Evolutionary conservation across 2,113 vertebrate genomes (phyloP).

Genomic region (Semnornis frantzii): DNA sequence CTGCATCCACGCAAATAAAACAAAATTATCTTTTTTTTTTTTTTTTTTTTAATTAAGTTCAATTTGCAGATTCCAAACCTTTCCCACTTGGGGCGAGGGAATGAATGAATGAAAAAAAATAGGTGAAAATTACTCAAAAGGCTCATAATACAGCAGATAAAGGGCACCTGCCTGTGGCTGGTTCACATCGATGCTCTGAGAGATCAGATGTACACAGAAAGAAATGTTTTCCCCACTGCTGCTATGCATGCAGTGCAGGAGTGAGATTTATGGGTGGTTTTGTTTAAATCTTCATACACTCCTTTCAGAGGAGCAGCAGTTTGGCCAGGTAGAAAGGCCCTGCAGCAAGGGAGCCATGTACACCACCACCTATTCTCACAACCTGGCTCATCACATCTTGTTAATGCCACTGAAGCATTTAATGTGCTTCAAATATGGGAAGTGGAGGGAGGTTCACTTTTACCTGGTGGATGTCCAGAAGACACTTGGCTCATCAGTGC

Average conservation of each 20-base stretch:
- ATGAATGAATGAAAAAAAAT: background rate
- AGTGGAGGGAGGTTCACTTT: background rate
- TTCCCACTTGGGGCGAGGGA: background rate
- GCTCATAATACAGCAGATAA: background rate
- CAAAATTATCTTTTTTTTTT: accelerated
- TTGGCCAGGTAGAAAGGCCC: background rate
- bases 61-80: background rate
- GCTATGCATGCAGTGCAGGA: no score
- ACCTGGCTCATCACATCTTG: background rate
- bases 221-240: background rate
- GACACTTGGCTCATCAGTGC: no score
- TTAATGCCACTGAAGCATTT: background rate
- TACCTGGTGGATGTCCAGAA: background rate
- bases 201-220: accelerated
- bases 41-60: background rate
- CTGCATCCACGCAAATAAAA: background rate
- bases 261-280: background rate
- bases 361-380: background rate
- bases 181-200: background rate
- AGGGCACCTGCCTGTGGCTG: background rate
- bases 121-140: background rate
- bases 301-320: background rate
- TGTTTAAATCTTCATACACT: background rate
- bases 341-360: accelerated
- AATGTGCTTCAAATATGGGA: background rate